phyloP scores from a whole-genome alignment of 1,140 invertebrate species.

The Drosophila ironensis region DNA sequence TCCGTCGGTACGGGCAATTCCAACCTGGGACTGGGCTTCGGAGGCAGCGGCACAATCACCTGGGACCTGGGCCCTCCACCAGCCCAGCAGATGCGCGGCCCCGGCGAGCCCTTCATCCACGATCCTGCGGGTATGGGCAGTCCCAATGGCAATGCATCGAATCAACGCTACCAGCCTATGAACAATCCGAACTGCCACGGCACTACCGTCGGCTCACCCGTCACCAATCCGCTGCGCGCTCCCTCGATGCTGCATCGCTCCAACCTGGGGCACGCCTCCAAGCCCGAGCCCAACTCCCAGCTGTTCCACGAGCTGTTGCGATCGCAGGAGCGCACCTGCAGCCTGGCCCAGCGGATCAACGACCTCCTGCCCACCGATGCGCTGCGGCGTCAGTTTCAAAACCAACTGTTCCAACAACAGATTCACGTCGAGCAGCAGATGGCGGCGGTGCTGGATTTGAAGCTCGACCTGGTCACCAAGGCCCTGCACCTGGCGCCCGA shows the following conservation, averaged over 20 bases:
- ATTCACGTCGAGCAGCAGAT: neutral
- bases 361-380: neutral
- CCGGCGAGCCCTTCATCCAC: too few relatives aligned
- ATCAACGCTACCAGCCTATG: too few relatives aligned
- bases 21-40: too few relatives aligned
- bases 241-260: neutral
- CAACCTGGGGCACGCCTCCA: neutral
- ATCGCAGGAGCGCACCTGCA: neutral
- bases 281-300: neutral
- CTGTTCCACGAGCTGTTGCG: neutral
- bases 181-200: too few relatives aligned
- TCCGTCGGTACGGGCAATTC: too few relatives aligned
- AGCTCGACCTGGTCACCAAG: neutral
- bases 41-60: too few relatives aligned
- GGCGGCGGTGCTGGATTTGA: neutral
- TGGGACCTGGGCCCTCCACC: too few relatives aligned
- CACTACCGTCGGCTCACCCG: too few relatives aligned
- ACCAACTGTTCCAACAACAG: neutral
- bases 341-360: neutral
- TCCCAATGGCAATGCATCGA: too few relatives aligned
- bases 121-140: too few relatives aligned
- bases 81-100: too few relatives aligned
- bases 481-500: neutral
- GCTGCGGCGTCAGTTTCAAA: neutral
- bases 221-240: too few relatives aligned